A percentile compares a stretch with the other conserved stretches of the same genome.
phyloP scores from a whole-genome alignment of 2,888 invertebrate genomes.

The Scaptomyza cyrtandrae region DNA sequence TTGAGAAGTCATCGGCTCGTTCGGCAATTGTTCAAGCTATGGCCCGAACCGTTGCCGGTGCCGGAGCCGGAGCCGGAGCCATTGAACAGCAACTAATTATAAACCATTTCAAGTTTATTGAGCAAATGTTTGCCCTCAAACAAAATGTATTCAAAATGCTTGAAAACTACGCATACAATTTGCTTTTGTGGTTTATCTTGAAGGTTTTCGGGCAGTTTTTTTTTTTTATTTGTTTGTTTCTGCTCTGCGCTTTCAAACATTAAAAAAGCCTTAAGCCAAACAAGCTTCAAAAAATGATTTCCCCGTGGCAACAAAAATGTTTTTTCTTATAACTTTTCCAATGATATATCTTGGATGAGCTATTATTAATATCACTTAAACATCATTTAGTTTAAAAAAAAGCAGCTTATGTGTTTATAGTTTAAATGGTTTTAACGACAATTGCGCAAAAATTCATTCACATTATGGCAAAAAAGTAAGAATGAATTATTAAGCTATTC shows the following conservation, averaged over 20 bases:
- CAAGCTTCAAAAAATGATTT: conserved; percentile 19
- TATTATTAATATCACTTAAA: conserved; percentile 6
- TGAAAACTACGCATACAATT: conserved; percentile 49
- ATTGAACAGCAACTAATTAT: conserved; percentile 71
- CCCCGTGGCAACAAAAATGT: conserved; percentile 10
- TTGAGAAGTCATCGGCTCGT: conserved; percentile 58
- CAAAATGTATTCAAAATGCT: conserved; percentile 64
- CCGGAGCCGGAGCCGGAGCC: conserved; percentile 23
- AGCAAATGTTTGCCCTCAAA: conserved; percentile 68
- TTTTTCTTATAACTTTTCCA: conserved; percentile 2
- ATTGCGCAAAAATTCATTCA: no score
- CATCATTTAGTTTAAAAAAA: neutral
- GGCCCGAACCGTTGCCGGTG: conserved; percentile 11
- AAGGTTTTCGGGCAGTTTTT: conserved; percentile 13
- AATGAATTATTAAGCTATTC: no score
- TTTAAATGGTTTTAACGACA: no score
- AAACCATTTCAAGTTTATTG: conserved; percentile 61
- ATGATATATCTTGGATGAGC: conserved; percentile 8
- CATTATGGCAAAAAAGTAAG: no score
- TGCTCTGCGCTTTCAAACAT: conserved; percentile 10
- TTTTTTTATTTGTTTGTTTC: neutral
- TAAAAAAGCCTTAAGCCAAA: conserved; percentile 15
- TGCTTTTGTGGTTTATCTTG: conserved; percentile 31
- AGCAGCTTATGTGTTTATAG: no score
- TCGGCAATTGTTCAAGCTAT: conserved; percentile 28